phyloP scores from a whole-genome alignment of 1,140 invertebrate genomes.

The Neuroterus valhalla region DNA sequence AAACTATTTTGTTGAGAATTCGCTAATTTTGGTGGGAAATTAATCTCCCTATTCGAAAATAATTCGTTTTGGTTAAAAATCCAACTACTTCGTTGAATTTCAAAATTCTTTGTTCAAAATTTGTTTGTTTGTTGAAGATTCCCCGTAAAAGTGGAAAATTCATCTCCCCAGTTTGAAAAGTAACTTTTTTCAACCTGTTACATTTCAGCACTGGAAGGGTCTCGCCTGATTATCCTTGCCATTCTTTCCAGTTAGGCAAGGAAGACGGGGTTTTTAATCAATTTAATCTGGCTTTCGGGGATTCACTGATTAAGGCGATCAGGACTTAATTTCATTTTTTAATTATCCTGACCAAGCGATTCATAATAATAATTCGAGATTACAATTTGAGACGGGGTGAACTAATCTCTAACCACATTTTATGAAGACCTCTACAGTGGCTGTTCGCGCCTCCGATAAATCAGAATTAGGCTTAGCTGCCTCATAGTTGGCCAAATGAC shows the following conservation, averaged over 20 bases:
- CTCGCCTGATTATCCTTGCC: constrained; percentile 39
- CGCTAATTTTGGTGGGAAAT: no score
- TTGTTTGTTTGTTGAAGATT: no score
- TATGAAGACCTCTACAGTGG: constrained; percentile 9
- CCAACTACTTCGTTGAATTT: no score
- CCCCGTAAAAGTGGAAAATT: no score
- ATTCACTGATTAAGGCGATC: constrained; percentile 10
- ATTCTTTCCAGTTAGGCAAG: constrained; percentile 18
- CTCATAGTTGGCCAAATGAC: constrained; percentile 34
- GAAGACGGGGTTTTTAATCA: constrained; percentile 14
- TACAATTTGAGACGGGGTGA: constrained; percentile 9
- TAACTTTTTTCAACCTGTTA: neutral
- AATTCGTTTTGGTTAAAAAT: no score
- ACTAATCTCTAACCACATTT: constrained; percentile 27
- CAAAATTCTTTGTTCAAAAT: no score
- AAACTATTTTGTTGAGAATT: no score
- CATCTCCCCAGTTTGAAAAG: neutral
- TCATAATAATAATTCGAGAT: constrained; percentile 9
- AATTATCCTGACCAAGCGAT: neutral
- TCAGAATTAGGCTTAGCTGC: constrained; percentile 45
- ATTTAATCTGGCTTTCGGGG: neutral
- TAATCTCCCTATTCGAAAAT: no score
- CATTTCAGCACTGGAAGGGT: neutral
- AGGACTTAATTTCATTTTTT: constrained; percentile 12
- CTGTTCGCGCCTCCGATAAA: constrained; percentile 39